Percentiles rank a stretch among this genome's conserved stretches.
Evolutionary conservation across 35 echinoderm and acorn worm genomes (phyloP).

Genomic region (Lytechinus pictus): DNA sequence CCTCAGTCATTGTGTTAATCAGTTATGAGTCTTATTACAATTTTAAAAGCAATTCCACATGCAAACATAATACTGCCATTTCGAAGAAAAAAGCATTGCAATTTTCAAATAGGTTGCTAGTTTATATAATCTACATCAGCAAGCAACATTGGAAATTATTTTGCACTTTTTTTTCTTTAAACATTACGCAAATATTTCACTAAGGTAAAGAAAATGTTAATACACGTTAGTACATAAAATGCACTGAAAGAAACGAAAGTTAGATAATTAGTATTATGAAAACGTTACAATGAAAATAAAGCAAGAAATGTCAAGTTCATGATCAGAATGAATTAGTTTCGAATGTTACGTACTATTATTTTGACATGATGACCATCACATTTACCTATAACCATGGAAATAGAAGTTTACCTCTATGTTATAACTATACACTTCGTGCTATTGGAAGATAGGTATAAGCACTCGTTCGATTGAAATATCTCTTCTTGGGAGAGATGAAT

Average conservation of each 20-base stretch:
- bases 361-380: not conserved
- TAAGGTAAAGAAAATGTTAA: not conserved
- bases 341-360: not conserved
- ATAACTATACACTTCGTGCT: no score
- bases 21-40: not conserved
- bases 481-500: no score
- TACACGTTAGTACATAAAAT: not conserved
- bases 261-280: not conserved
- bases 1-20: not conserved
- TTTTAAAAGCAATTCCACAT: not conserved
- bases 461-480: no score
- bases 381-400: not conserved
- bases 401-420: no score
- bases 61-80: constrained; percentile 12
- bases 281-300: not conserved
- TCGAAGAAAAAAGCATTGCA: not conserved
- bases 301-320: not conserved
- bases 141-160: not conserved
- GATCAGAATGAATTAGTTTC: not conserved
- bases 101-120: not conserved
- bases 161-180: not conserved
- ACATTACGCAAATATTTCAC: not conserved
- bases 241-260: not conserved
- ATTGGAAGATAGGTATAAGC: no score
- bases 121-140: not conserved